Base-by-base conservation (phyloP, 2,113 vertebrate species). In the Microcebus lehilahytsara region DNA sequence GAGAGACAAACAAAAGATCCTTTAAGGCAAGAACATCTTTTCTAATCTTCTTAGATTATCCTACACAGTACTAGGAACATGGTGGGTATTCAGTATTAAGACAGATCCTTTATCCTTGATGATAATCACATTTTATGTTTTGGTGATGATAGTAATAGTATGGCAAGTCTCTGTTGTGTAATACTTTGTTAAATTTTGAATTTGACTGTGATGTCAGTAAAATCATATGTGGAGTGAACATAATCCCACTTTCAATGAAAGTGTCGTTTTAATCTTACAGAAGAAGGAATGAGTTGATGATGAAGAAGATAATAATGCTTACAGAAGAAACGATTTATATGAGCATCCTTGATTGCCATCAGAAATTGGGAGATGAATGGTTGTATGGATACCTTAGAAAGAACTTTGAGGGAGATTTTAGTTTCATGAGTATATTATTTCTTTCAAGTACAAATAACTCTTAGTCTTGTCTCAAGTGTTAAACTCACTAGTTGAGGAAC, bases 251-350 rank as follows among this genome's bases (percentile, higher is more conserved):
- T 49, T 92, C 13, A 62, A 8, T 80, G 46, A 87, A 37, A 32
- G 19, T 95, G 60, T 93, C 51, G 10, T 91, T 91, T 96, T 84
- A 95, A 85, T 92, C 27, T 95, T 90, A 56, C 5, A 83, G 62
- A 94, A 79, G 46, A 42, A 53, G 79, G 75, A 86, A 93, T 71
- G 69, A 75, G 8, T 79, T 78, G 53, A 37, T 56, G 16, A 53
- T 42, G 89, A 46, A 77, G 75, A 96, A 87, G 64, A 92, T 30
- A 49, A 66, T 84, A 30, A 30, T 80, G 12, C 11, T 69, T 88
- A n/a, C 16, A 67, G 56, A 66, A 83, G 32, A 85, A 84, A 84
- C 89, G 64, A 77, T 67, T 42, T 77, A 6, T 85, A 25, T 89
- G 22, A 71, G 5, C 60, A 1, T 93, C 69, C 49, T 42, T 94